Conservation (phyloP, 2,797 vertebrate genomes). For the Dromococcyx pavoninus region DNA sequence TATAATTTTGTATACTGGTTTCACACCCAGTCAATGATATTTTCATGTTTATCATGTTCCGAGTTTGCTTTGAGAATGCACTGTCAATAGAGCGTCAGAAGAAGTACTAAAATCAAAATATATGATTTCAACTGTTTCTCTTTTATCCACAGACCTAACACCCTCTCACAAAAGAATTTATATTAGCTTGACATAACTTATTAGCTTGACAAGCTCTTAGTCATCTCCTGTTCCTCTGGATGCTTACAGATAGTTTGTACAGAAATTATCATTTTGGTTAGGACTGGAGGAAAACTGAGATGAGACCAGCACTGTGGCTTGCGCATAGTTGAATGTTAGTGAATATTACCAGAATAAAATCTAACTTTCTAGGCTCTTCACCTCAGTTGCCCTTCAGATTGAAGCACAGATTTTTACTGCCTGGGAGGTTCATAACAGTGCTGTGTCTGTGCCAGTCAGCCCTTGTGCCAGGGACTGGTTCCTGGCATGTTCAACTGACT, state of each 20-base stretch:
- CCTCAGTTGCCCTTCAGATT: not conserved
- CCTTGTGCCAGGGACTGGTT: not conserved
- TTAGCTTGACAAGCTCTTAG: no score
- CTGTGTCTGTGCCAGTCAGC: not conserved
- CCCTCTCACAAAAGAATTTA: conserved; percentile 12
- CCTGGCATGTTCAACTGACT: not conserved
- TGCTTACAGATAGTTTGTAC: not conserved
- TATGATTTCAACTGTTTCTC: conserved; percentile 2
- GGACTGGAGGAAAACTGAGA: not conserved
- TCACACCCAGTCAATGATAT: not conserved
- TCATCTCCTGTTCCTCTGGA: not conserved
- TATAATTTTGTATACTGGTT: not conserved
- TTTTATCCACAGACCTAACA: not conserved
- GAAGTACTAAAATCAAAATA: conserved; percentile 22
- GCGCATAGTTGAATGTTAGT: not conserved
- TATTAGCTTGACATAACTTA: conserved; percentile 23
- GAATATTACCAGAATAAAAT: not conserved
- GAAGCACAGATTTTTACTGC: not conserved
- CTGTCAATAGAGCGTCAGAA: not conserved
- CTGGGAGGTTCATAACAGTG: not conserved
- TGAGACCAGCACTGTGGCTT: not conserved
- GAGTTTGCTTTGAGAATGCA: not conserved
- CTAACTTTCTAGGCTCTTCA: not conserved
- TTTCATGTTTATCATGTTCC: not conserved
- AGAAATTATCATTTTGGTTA: not conserved